Evolutionary conservation across 2,888 invertebrate genomes (phyloP).

Genomic region (Dioctria linearis): DNA sequence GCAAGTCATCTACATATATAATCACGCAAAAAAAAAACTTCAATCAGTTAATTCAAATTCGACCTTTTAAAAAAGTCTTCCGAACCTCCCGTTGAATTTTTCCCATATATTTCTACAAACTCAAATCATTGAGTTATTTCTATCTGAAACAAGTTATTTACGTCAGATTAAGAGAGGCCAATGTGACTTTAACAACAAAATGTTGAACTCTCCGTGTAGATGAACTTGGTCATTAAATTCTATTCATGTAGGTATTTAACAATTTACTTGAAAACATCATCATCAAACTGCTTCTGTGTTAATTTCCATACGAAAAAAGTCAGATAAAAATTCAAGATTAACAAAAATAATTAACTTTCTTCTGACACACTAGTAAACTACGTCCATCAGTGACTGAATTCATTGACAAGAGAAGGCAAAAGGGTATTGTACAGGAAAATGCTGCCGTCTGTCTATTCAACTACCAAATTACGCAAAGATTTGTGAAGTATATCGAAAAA

Average conservation of each 20-base stretch:
- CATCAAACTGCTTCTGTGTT: not conserved
- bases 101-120: too few species aligned
- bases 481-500: conserved; percentile 44
- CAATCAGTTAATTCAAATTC: too few species aligned
- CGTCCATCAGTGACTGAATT: not conserved
- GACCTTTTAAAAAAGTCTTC: too few species aligned
- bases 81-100: too few species aligned
- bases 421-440: conserved; percentile 33
- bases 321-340: conserved; percentile 2
- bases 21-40: too few species aligned
- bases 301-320: not conserved
- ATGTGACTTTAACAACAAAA: too few species aligned
- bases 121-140: too few species aligned
- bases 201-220: too few species aligned
- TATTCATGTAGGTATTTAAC: conserved; percentile 9
- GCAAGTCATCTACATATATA: too few species aligned
- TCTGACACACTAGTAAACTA: not conserved
- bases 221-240: conserved; percentile 23
- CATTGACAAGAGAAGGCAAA: conserved; percentile 32
- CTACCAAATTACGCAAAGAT: conserved; percentile 59
- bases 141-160: too few species aligned
- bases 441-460: conserved; percentile 54
- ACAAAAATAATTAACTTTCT: conserved; percentile 50
- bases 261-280: conserved; percentile 12
- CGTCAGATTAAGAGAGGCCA: too few species aligned